Evolutionary conservation across 2,888 invertebrate species (phyloP).

Genomic region (Melanophora roralis): DNA sequence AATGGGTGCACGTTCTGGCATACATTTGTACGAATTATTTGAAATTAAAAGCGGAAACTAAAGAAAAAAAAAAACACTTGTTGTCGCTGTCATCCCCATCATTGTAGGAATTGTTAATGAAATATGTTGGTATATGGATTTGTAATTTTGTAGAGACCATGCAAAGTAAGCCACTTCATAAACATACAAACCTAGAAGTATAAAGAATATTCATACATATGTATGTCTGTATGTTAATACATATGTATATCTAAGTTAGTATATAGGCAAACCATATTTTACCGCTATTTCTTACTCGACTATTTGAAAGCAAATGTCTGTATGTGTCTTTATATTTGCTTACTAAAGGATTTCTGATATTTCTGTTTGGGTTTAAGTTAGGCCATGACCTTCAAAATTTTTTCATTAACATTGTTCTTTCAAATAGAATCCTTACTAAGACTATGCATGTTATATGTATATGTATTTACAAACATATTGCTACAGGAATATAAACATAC

Average conservation of each 20-base stretch:
- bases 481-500: too few relatives aligned
- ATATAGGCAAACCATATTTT: neutral
- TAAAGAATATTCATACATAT: neutral
- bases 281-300: neutral
- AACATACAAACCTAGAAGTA: neutral
- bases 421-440: too few relatives aligned
- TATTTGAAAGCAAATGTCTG: too few relatives aligned
- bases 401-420: neutral
- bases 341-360: neutral
- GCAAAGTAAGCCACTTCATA: too few relatives aligned
- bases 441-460: too few relatives aligned
- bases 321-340: too few relatives aligned
- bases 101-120: neutral
- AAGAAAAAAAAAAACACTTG: conserved; percentile 33
- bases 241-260: neutral
- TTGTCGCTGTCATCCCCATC: conserved; percentile 17
- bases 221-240: neutral
- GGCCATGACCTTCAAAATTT: neutral
- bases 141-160: neutral
- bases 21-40: neutral
- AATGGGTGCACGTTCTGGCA: too few relatives aligned
- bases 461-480: too few relatives aligned
- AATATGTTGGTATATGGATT: neutral
- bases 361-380: neutral
- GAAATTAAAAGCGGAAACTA: conserved; percentile 41